A percentile compares a stretch with the other conserved stretches of the same genome.
These are phyloP conservation scores for Leptarthrus brevirostris DNA, from an alignment of 2,888 invertebrate genomes.

Conservation along the genomic window DNA sequence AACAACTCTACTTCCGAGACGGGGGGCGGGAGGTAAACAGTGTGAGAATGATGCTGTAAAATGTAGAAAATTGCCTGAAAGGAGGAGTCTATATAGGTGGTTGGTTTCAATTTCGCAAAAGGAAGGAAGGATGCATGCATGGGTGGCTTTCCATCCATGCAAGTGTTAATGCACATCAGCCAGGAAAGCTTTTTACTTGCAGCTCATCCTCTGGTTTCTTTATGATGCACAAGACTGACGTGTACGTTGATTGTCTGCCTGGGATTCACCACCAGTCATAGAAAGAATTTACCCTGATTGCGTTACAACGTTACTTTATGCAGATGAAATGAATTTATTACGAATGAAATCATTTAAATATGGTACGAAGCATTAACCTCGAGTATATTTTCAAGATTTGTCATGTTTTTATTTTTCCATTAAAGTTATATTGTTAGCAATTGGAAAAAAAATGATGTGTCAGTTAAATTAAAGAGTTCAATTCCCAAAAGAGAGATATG, in stretches of 20 bases:
- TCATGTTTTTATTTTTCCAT: not conserved
- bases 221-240: slow-evolving; percentile 16
- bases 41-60: slow-evolving; percentile 26
- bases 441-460: too few relatives aligned
- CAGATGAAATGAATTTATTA: slow-evolving; percentile 17
- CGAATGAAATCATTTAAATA: slow-evolving; percentile 24
- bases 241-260: slow-evolving; percentile 9
- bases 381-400: not conserved
- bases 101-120: slow-evolving; percentile 37
- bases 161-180: slow-evolving; percentile 41
- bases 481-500: too few relatives aligned
- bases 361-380: not conserved
- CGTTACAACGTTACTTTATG: slow-evolving; percentile 6
- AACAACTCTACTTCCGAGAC: not conserved
- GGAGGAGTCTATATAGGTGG: slow-evolving; percentile 36
- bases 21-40: not conserved
- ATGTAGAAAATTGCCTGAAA: slow-evolving; percentile 36
- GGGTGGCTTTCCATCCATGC: slow-evolving; percentile 12
- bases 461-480: too few relatives aligned
- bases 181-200: slow-evolving; percentile 27
- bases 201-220: slow-evolving; percentile 13
- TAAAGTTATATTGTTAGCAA: too few relatives aligned
- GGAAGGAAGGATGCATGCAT: slow-evolving; percentile 25
- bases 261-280: not conserved
- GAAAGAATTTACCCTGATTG: slow-evolving; percentile 23